A percentile compares a stretch with the other conserved stretches of the same genome.
Evolutionary conservation across 1,140 invertebrate genomes (phyloP).

Genomic region (Cecropterus lyciades): DNA sequence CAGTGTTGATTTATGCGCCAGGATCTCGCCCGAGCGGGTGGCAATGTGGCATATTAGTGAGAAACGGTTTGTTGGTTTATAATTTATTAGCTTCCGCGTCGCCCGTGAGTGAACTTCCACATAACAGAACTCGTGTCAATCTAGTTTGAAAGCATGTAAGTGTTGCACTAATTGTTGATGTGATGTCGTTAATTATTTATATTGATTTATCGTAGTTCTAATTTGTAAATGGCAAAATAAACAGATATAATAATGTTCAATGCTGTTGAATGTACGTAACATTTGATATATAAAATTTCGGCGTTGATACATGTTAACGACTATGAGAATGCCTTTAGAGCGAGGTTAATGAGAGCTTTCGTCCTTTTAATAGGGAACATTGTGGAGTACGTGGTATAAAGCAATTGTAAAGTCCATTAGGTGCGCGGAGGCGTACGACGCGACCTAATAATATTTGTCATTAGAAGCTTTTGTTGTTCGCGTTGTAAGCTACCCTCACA

Average conservation of each 20-base stretch:
- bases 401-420: conserved; percentile 77
- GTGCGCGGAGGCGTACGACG: conserved; percentile 54
- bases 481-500: conserved; percentile 57
- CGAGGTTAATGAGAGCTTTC: conserved; percentile 49
- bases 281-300: background rate
- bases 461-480: conserved; percentile 71
- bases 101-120: conserved; percentile 51
- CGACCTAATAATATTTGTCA: conserved; percentile 75
- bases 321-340: conserved; percentile 38
- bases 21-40: conserved; percentile 59
- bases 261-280: too few relatives aligned
- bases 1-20: conserved; percentile 74
- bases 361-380: conserved; percentile 55
- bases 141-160: conserved; percentile 49
- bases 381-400: conserved; percentile 54
- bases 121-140: conserved; percentile 50
- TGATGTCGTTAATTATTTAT: conserved; percentile 36
- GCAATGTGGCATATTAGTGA: conserved; percentile 75
- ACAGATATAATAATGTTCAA: too few relatives aligned
- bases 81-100: conserved; percentile 69
- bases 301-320: conserved; percentile 29
- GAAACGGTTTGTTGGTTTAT: conserved; percentile 66
- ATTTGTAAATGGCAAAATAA: conserved; percentile 27
- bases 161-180: conserved; percentile 55
- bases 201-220: conserved; percentile 35